Percentiles rank a stretch among this genome's conserved stretches.
Conservation (phyloP, 2,797 vertebrate species). For the Sebastolobus alascanus region DNA sequence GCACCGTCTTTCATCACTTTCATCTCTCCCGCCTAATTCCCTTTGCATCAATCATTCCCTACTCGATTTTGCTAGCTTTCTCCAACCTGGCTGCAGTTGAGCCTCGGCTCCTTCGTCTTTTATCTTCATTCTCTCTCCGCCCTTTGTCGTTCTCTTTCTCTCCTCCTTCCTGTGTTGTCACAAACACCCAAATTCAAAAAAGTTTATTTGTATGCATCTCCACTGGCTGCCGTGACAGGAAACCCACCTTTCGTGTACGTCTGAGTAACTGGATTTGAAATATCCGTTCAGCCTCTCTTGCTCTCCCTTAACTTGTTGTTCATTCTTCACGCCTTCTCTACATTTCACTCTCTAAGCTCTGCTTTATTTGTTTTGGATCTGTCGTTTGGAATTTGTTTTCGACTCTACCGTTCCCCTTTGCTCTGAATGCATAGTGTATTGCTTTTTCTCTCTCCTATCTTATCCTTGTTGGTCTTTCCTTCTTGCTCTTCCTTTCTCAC, state of each 20-base stretch:
- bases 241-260: neutral
- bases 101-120: neutral
- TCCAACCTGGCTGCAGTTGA: conserved; percentile 12
- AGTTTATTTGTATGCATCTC: neutral
- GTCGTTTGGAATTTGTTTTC: neutral
- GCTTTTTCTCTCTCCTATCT: neutral
- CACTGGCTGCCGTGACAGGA: neutral
- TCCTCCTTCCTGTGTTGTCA: neutral
- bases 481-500: too few species aligned
- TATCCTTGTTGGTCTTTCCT: neutral
- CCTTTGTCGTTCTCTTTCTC: neutral
- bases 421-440: neutral
- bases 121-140: conserved; percentile 7
- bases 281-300: neutral
- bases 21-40: conserved; percentile 34
- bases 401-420: neutral
- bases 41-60: conserved; percentile 36
- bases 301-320: neutral
- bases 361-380: neutral
- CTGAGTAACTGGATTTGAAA: neutral
- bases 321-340: neutral
- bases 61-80: conserved; percentile 17
- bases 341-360: neutral
- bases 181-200: neutral
- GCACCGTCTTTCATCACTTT: conserved; percentile 26